These are phyloP conservation scores for Carassius auratus DNA, from an alignment of 2,113 vertebrate genomes.

Conservation along the genomic window DNA sequence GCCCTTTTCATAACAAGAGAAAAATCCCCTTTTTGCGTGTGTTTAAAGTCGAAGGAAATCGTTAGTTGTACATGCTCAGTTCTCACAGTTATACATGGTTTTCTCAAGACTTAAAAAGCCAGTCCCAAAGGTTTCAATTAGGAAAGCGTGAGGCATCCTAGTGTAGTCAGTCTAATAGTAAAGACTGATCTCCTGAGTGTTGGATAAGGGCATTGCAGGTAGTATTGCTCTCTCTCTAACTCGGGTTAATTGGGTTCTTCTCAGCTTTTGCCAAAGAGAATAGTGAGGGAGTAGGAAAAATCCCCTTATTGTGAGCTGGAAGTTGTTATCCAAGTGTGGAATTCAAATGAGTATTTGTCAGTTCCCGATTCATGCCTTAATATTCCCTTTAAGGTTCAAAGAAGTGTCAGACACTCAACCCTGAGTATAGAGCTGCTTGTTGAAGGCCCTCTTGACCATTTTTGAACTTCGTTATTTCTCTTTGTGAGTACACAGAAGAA, in stretches of 20 bases:
- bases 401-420: constrained; percentile 18
- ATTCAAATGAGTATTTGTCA: constrained; percentile 58
- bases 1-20: constrained; percentile 56
- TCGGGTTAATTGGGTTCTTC: constrained; percentile 77
- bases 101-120: constrained; percentile 66
- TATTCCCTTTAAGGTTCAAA: constrained; percentile 28
- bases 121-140: constrained; percentile 81
- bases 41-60: constrained; percentile 32
- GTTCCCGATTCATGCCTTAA: constrained; percentile 35
- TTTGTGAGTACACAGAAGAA: constrained; percentile 43
- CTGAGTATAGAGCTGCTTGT: constrained; percentile 4
- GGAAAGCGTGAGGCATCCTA: constrained; percentile 70
- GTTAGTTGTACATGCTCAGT: constrained; percentile 68
- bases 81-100: constrained; percentile 64
- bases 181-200: constrained; percentile 74
- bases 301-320: constrained; percentile 60
- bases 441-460: constrained; percentile 48
- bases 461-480: constrained; percentile 55
- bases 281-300: constrained; percentile 49
- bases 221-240: constrained; percentile 71
- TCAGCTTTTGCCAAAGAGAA: constrained; percentile 67
- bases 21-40: neutral
- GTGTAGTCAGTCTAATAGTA: constrained; percentile 74
- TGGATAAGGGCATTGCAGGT: constrained; percentile 63
- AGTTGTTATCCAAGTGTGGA: constrained; percentile 63